Base-by-base conservation (phyloP, 2,113 vertebrate genomes). In the Megaleporinus macrocephalus region DNA sequence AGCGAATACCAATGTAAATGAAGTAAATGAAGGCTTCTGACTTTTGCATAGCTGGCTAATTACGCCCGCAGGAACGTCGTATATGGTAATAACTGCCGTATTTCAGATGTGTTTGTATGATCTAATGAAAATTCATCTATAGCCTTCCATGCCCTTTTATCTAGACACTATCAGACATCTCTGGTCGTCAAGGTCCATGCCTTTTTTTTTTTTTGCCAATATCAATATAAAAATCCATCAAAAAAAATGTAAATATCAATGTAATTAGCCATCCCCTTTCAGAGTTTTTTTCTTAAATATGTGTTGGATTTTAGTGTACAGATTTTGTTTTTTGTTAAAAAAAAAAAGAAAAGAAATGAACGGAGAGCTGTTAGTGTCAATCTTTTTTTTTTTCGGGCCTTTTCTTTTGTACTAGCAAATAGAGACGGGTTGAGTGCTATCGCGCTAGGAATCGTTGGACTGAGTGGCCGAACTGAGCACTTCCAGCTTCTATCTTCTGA, bases 241-340 rank as follows among this genome's bases (percentile, higher is more conserved):
- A 18, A 84, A 71, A n/a, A 57, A 61, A 20, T 85, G 80, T 82
- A 85, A 70, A 86, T 76, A 83, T 71, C 55, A 75, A 22, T 84
- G 75, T 81, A 84, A 82, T 59, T 73, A 84, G 78, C 24, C 53
- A 44, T 55, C 22, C 44, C 53, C 36, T 36, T 49, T 70, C 77
- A 83, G 76, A 78, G 66, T 11, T 49, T 62, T 71, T n/a, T 77
- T 49, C 69, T 71, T 61, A 79, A 73, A 80, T 49, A 76, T 47
- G 76, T 84, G 79, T 87, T 82, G 83, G 68, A 83, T 74, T 83
- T 83, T 85, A 85, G 70, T 87, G 86, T 87, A 87, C 80, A 87
- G 81, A 85, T 27, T 59, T 4, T 44, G 75, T 75, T 84, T 62
- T 62, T 51, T 16, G 53, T 83, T n/a, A n/a, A n/a, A n/a, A n/a